Conservation (phyloP, 2,888 invertebrate species). For the Leptinotarsa tumamoca region DNA sequence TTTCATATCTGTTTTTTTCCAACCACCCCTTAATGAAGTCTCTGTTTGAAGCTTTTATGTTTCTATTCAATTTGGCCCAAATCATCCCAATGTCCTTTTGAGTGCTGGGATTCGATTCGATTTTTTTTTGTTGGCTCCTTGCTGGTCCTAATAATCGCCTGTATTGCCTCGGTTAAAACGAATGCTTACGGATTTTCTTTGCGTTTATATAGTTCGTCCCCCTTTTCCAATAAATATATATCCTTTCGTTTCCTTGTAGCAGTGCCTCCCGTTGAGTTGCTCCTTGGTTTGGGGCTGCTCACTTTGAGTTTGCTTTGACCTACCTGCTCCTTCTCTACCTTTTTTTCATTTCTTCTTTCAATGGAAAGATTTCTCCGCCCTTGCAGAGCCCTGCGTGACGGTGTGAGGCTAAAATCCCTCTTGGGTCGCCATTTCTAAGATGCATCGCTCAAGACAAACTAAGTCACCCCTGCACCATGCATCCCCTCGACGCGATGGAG, state of each 20-base stretch:
- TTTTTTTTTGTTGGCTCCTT: neutral
- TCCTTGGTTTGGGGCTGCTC: neutral
- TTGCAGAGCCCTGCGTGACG: neutral
- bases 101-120: too few relatives aligned
- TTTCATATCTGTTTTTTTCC: neutral
- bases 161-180: neutral
- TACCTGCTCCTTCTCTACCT: neutral
- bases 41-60: neutral
- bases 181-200: neutral
- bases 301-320: neutral
- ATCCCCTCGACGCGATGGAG: neutral
- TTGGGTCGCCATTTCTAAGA: neutral
- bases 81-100: neutral
- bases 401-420: neutral
- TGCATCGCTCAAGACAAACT: neutral
- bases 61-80: neutral
- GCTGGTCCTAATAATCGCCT: neutral
- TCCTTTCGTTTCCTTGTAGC: too few relatives aligned
- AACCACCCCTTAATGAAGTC: neutral
- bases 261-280: neutral
- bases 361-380: neutral
- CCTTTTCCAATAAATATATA: neutral
- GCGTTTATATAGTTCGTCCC: neutral
- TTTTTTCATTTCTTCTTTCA: neutral
- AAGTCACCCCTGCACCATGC: neutral